Evolutionary conservation across 1,140 invertebrate genomes (phyloP).

Genomic region (Grapholita molesta): DNA sequence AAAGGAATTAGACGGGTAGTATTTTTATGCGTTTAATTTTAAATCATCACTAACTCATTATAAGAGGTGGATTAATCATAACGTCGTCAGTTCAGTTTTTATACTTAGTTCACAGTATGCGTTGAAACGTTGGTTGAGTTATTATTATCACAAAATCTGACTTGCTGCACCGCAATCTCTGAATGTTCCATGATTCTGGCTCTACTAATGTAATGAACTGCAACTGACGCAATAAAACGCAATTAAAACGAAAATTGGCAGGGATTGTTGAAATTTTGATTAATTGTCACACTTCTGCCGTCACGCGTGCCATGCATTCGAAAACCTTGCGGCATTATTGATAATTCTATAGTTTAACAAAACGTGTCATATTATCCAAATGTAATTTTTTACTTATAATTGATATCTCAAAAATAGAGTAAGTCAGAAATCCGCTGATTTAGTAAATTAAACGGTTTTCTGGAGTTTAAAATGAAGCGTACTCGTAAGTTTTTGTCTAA

Average conservation of each 20-base stretch:
- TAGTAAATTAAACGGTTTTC: not conserved
- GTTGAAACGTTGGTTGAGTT: too few relatives aligned
- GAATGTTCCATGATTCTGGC: not conserved
- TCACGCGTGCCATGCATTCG: constrained; percentile 9
- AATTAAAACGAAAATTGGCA: constrained; percentile 47
- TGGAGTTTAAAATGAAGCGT: not conserved
- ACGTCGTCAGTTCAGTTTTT: too few relatives aligned
- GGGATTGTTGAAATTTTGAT: constrained; percentile 43
- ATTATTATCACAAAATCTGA: not conserved
- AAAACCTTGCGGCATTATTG: constrained; percentile 18
- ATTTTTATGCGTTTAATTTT: too few relatives aligned
- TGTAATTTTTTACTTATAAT: not conserved
- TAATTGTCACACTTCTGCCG: constrained; percentile 32
- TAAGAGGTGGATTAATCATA: too few relatives aligned
- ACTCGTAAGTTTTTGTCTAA: constrained; percentile 1
- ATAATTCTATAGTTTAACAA: constrained; percentile 34
- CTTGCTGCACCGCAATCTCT: too few relatives aligned
- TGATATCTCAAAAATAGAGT: not conserved
- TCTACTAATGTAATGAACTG: not conserved
- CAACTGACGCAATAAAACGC: constrained; percentile 38
- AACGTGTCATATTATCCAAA: not conserved
- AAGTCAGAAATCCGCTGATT: not conserved
- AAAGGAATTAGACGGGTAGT: too few relatives aligned
- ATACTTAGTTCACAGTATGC: too few relatives aligned
- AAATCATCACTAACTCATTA: too few relatives aligned